Base-by-base conservation (phyloP, 2,113 vertebrate genomes). In the Monopterus albus region DNA sequence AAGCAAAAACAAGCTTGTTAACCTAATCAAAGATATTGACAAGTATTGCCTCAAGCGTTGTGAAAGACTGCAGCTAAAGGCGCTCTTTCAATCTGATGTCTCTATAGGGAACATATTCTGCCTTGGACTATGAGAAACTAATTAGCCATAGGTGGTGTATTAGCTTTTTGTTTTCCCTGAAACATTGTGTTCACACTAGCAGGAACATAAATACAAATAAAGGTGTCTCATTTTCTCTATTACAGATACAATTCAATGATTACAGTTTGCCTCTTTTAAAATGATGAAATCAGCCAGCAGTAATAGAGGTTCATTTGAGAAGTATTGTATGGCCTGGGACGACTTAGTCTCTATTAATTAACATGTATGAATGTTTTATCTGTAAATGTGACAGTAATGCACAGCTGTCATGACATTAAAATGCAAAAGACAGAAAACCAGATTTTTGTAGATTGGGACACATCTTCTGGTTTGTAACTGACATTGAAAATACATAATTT, bases 1-100 rank as follows among this genome's bases (percentile, higher is more conserved):
- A 79, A 75, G 65, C 79, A 88, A 79, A 86, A 80, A 81, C 87
- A 88, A 81, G 79, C 84, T 89, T 91, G 89, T 91, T 90, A 84
- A 70, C 68, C 79, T 86, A 84, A 87, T 88, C 69, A 85, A 59
- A 87, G 80, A 63, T 87, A 91, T 90, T 84, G 88, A 89, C 67
- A 57, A 73, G 62, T 33, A 39, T 56, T 45, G 77, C 75, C 68
- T 75, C 12, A 17, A 75, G 78, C 64, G 33, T 74, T 58, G 78
- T 51, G 46, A 75, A 49, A 78, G 63, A 52, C 65, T 62, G 77
- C 75, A 45, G 82, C 72, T 74, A 68, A 84, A 81, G 70, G 82
- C 78, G 75, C 50, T 55, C 57, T 68, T 63, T 86, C 63, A 69
- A 47, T 60, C 47, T 12, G 64, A 82, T 66, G 50, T 45, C 74